Base-by-base conservation (phyloP, 2,113 vertebrate species). In the Ancistrus triradiatus region DNA sequence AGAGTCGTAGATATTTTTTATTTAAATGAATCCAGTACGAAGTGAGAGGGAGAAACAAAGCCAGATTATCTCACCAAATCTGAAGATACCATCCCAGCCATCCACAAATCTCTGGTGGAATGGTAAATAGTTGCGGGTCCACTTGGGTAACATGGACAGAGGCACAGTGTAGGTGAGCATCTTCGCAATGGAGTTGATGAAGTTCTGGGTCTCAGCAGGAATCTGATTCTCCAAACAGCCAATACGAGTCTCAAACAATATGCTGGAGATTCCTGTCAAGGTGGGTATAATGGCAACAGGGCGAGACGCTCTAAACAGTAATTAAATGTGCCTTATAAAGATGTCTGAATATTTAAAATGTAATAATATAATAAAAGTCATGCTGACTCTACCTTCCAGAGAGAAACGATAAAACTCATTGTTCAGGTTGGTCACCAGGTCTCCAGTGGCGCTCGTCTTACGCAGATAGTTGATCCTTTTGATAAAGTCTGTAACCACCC, bases 81-180 rank as follows among this genome's bases (percentile, higher is more conserved):
- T 87, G 1, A 97, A 96, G 80, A 98, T 97, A 59, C 84, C 89
- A 21, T 97, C 90, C 95, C 95, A 98, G 71, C 87, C 87, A 14
- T 76, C 73, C 8, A 92, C 56, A 76, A 92, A 95, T 6, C 83
- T 80, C 35, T 58, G 63, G 90, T 91, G 95, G 78, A 83, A 92
- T 2, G 95, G 95, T 50, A 95, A 76, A 7, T 91, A 53, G 9
- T 74, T 61, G 7, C 90, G 90, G 46, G 86, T 92, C 93, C 95
- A 97, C 37, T 83, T 89, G 11, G 95, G 95, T 24, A 86, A 60
- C 9, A 92, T 3, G 0, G 75, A 74, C 63, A 75, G 83, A 0
- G 76, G 75, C 53, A 85, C 3, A 13, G 83, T 90, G 72, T 92
- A 81, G 65, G 82, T 83, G 69, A 97, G 79, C 93, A 97, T 97